These are phyloP conservation scores for Tyrannus savana DNA, from an alignment of 2,113 vertebrate genomes.

Conservation along the genomic window DNA sequence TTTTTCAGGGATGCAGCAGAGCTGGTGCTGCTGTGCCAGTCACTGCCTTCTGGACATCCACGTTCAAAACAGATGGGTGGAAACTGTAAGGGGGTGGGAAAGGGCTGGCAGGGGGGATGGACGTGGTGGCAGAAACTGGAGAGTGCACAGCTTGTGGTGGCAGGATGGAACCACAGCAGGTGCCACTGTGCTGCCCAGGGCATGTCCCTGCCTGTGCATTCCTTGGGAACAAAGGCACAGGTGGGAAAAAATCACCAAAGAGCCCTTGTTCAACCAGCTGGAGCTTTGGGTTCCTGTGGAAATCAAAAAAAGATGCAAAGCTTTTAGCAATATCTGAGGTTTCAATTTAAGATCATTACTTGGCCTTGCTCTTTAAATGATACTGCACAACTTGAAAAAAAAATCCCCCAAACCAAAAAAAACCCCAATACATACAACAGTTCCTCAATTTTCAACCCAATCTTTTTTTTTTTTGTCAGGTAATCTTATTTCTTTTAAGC, in stretches of 20 bases:
- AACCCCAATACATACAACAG: accelerated
- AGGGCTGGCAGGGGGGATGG: neutral
- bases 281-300: neutral
- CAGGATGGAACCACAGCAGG: neutral
- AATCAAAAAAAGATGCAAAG: neutral
- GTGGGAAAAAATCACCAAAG: neutral
- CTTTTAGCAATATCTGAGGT: neutral
- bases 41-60: neutral
- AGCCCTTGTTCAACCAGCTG: neutral
- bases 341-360: neutral
- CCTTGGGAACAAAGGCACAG: neutral
- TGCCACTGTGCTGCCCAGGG: neutral
- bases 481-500: neutral
- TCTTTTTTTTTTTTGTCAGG: neutral
- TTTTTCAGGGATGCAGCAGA: neutral
- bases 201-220: neutral
- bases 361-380: neutral
- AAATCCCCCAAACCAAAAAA: too few relatives aligned
- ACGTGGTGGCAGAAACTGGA: neutral
- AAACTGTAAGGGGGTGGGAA: neutral
- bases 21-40: neutral
- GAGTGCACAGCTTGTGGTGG: neutral
- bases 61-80: neutral
- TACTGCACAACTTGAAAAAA: neutral
- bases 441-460: neutral